Evolutionary conservation across 1,140 invertebrate species (phyloP).

Genomic region (Laupala kohalensis): DNA sequence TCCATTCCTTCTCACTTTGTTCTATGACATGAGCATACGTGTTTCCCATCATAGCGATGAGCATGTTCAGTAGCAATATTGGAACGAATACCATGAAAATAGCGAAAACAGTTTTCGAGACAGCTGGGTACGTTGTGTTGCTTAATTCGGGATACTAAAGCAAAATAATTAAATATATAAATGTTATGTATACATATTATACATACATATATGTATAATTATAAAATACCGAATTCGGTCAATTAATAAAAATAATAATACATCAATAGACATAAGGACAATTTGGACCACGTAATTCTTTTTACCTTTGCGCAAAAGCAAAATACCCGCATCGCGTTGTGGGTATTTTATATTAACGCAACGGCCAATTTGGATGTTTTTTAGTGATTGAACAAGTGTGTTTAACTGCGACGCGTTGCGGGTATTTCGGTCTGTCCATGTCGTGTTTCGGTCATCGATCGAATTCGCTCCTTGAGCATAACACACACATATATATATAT

Average conservation of each 20-base stretch:
- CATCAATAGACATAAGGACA: background rate
- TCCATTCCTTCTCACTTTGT: conserved; percentile 96
- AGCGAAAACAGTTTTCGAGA: conserved; percentile 89
- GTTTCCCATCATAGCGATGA: conserved; percentile 99
- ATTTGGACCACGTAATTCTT: conserved; percentile 6
- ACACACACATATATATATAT: too few relatives aligned
- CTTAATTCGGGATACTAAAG: conserved; percentile 82
- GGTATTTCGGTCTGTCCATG: too few relatives aligned
- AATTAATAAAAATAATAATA: conserved; percentile 7
- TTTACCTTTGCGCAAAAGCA: too few relatives aligned
- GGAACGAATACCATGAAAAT: conserved; percentile 97
- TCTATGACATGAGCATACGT: conserved; percentile 96
- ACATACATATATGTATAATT: conserved; percentile 4
- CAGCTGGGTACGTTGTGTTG: conserved; percentile 74
- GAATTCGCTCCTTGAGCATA: too few relatives aligned
- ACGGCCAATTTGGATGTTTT: too few relatives aligned
- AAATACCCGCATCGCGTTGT: too few relatives aligned
- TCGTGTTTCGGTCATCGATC: too few relatives aligned
- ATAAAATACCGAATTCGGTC: too few relatives aligned
- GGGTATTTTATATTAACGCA: too few relatives aligned
- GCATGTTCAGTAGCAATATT: conserved; percentile 90
- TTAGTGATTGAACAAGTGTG: too few relatives aligned
- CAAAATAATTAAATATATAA: conserved; percentile 10
- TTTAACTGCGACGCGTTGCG: too few relatives aligned
- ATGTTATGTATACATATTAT: background rate